Conservation (phyloP, 2,113 vertebrate genomes). For the Rhynchopsitta pachyrhyncha region DNA sequence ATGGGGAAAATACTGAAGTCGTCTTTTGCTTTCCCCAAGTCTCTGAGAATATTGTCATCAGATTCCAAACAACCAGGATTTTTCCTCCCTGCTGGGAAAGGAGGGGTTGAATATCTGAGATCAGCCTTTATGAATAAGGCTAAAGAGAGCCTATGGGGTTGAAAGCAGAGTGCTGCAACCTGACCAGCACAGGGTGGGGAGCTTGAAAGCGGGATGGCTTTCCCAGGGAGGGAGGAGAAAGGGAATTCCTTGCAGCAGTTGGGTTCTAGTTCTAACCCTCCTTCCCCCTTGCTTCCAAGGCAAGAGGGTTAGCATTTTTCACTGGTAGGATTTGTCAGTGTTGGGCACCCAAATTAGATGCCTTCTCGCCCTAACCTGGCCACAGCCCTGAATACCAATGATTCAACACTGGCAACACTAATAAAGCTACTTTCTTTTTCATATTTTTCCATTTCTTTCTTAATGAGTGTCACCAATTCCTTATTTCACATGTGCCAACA, state of each 20-base stretch:
- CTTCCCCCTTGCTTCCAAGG: not conserved
- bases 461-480: not conserved
- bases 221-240: not conserved
- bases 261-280: not conserved
- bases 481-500: not conserved
- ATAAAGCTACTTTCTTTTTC: constrained; percentile 1
- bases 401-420: constrained; percentile 2
- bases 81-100: not conserved
- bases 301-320: not conserved
- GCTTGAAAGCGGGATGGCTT: not conserved
- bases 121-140: not conserved
- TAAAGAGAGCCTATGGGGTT: accelerated
- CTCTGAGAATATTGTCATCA: not conserved
- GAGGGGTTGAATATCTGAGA: not conserved
- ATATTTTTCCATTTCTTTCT: not conserved
- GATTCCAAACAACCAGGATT: not conserved
- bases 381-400: not conserved
- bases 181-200: not conserved
- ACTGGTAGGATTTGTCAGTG: not conserved
- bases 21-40: not conserved
- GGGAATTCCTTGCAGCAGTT: not conserved
- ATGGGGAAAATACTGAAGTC: not conserved
- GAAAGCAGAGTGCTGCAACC: not conserved
- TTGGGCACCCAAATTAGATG: not conserved
- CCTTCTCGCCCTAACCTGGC: not conserved